A percentile compares a stretch with the other conserved stretches of the same genome.
phyloP scores from a whole-genome alignment of 1,140 invertebrate species.

The Solenopsis fugax region DNA sequence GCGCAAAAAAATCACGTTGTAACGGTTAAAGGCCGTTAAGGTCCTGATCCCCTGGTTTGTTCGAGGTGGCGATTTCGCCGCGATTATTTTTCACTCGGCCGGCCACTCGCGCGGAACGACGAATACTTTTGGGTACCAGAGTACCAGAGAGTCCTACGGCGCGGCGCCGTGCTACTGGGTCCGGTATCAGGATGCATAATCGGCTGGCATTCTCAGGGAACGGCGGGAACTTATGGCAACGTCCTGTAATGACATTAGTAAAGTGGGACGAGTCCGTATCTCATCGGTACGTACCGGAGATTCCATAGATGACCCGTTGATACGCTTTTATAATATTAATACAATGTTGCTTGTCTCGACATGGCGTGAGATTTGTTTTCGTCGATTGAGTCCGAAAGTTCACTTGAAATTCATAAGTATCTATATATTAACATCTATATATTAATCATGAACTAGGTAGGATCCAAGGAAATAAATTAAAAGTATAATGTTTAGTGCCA shows the following conservation, averaged over 20 bases:
- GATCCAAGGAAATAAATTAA: no score
- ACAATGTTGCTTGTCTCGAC: slow-evolving; percentile 34
- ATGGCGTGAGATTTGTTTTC: slow-evolving; percentile 25
- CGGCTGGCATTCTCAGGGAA: slow-evolving; percentile 79
- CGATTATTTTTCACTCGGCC: slow-evolving; percentile 68
- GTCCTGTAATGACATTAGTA: slow-evolving; percentile 84
- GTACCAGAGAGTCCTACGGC: slow-evolving; percentile 30
- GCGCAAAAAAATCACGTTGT: slow-evolving; percentile 61
- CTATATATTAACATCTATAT: background rate
- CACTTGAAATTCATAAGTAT: background rate
- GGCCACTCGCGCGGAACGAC: slow-evolving; percentile 30
- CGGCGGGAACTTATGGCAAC: slow-evolving; percentile 79
- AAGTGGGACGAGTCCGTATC: slow-evolving; percentile 80
- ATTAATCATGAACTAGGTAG: no score
- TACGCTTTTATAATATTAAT: slow-evolving; percentile 77
- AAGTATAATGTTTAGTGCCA: no score
- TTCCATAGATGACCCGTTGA: slow-evolving; percentile 81
- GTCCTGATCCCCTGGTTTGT: slow-evolving; percentile 36
- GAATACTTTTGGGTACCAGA: slow-evolving; percentile 65
- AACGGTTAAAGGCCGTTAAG: slow-evolving; percentile 67
- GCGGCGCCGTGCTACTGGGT: slow-evolving; percentile 66
- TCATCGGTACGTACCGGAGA: slow-evolving; percentile 81
- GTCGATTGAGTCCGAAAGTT: slow-evolving; percentile 27
- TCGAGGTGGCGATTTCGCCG: slow-evolving; percentile 41
- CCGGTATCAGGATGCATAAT: slow-evolving; percentile 79